Base-by-base conservation (phyloP, 2,113 vertebrate species). In the Poeciliopsis turrubarensis region DNA sequence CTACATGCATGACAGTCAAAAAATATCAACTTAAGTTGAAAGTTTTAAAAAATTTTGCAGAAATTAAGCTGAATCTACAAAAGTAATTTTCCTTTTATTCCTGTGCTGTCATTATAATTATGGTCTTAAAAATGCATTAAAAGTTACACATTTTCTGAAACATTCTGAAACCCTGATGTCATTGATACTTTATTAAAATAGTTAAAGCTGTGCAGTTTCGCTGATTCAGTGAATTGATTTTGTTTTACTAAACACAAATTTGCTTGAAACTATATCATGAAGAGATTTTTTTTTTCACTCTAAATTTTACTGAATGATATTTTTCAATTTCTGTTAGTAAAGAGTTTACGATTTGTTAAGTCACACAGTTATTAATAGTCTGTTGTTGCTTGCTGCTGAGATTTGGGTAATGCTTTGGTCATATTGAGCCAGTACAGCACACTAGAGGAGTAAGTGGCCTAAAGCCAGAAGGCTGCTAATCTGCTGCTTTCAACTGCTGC, bases 401-500 rank as follows among this genome's bases (percentile, higher is more conserved):
- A 73, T 85, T 79, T 80, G 72, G 75, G 80, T 82, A 82, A 85
- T 83, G 75, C 78, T 79, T 84, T 41, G 77, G 84, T 89, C 84
- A 83, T 81, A 79, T 80, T 78, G 85, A 89, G 80, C 66, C 81
- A 86, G 81, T 84, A 64, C 27, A 10, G 41, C 80, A 82, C 80
- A 87, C 87, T 89, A 87, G 69, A 74, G 75, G 84, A 87, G 82
- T 85, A 83, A 86, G 72, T 80, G 92, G 87, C 88, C 78, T 34
- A n/a, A 60, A 67, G 88, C 88, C 88, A 88, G 81, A 67, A 15
- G 78, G 85, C 76, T 85, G 85, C 84, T 92, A 90, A 90, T 90
- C 89, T 85, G 70, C 79, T 80, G 86, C 86, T 90, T 87, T 90
- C 87, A 92, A 85, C 78, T 75, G 15, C 85, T 87, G 88, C 85